phyloP scores from a whole-genome alignment of 1,140 invertebrate genomes.

The Sarcophaga bullata region DNA sequence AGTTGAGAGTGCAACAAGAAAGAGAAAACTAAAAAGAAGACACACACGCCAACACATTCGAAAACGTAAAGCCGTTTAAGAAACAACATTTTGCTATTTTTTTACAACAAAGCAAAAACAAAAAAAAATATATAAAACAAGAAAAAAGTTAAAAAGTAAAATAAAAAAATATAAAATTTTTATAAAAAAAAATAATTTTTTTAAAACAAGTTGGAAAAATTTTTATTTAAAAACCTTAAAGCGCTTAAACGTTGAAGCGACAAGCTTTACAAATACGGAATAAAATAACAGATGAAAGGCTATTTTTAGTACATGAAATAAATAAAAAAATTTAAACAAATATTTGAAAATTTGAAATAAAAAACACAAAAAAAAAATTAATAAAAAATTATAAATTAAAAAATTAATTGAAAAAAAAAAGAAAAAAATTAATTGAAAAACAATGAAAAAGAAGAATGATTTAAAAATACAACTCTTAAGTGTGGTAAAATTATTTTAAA shows the following conservation, averaged over 20 bases:
- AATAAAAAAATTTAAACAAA: neutral
- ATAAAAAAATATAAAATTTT: neutral
- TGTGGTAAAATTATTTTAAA: no score
- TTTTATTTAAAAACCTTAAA: constrained; percentile 18
- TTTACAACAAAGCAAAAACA: no score
- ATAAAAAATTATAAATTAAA: no score
- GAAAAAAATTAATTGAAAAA: no score
- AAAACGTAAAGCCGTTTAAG: neutral
- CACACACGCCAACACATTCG: neutral
- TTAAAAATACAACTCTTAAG: no score
- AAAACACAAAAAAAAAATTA: no score
- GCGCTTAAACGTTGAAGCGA: constrained; percentile 35
- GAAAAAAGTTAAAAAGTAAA: neutral
- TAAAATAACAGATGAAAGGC: neutral
- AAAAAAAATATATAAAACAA: neutral
- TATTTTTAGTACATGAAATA: no score
- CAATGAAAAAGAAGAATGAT: no score
- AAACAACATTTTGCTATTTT: no score
- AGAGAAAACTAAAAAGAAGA: no score
- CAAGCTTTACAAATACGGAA: constrained; percentile 40
- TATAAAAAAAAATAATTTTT: constrained; percentile 47
- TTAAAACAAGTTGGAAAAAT: constrained; percentile 38
- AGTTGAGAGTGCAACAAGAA: neutral
- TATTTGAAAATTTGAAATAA: no score
- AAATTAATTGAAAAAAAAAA: no score